A percentile compares a stretch with the other conserved stretches of the same genome.
phyloP scores from a whole-genome alignment of 30 jellyfish, hydroid and myxozoan species.

The Chrysaora quinquecirrha region DNA sequence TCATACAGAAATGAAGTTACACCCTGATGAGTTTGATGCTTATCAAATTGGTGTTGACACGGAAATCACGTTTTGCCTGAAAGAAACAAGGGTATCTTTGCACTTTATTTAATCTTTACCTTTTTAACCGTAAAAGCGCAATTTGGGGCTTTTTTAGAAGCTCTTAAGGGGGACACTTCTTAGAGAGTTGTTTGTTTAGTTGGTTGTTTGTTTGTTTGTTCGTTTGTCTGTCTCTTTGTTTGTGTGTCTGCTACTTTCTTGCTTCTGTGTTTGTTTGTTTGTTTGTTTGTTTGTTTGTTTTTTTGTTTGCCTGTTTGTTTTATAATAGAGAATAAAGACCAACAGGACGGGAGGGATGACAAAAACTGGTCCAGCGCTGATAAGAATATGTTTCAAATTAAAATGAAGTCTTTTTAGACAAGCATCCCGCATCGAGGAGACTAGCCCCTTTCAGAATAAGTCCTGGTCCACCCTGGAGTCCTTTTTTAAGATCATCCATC shows the following conservation, averaged over 20 bases:
- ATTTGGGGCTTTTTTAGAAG: neutral
- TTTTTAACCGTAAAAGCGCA: neutral
- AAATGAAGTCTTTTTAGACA: no score
- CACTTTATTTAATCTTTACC: neutral
- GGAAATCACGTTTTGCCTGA: conserved; percentile 89
- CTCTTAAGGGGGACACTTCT: neutral
- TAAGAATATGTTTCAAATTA: no score
- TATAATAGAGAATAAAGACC: no score
- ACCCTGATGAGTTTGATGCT: conserved; percentile 93
- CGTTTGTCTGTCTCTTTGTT: no score
- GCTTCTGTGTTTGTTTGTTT: no score
- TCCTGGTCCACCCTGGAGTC: neutral
- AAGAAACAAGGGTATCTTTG: conserved; percentile 81
- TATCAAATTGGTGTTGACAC: conserved; percentile 94
- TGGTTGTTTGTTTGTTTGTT: no score
- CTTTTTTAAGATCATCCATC: neutral
- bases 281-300: no score
- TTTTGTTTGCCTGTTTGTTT: neutral
- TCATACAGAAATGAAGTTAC: conserved; percentile 94
- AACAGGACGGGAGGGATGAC: no score
- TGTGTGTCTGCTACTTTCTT: no score
- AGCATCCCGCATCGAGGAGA: no score
- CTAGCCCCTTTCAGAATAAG: no score
- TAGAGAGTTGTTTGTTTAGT: neutral
- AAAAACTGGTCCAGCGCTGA: no score